phyloP scores from a whole-genome alignment of 2,113 vertebrate species.

The Anolis sagrei region DNA sequence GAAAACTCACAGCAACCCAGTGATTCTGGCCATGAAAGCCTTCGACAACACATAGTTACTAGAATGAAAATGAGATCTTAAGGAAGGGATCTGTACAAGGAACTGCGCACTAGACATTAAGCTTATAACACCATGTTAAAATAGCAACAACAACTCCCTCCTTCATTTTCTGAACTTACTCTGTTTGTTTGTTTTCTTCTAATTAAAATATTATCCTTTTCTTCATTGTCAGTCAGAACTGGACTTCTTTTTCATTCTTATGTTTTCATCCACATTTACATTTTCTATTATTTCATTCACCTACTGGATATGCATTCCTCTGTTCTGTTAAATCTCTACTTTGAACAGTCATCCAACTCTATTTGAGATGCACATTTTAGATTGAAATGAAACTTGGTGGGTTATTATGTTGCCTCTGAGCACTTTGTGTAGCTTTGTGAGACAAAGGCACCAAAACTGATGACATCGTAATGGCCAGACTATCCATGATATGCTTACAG shows the following conservation, averaged over 20 bases:
- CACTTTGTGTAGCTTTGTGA: slow-evolving; percentile 45
- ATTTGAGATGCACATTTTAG: slow-evolving; percentile 8
- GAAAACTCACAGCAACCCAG: no score
- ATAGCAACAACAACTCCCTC: no score
- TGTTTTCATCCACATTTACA: not conserved
- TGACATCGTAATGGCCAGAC: slow-evolving; percentile 3
- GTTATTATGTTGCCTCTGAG: slow-evolving; percentile 34
- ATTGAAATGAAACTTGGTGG: slow-evolving; percentile 18
- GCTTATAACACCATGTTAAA: not conserved
- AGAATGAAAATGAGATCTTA: not conserved
- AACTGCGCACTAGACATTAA: not conserved
- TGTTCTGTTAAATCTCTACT: slow-evolving; percentile 1
- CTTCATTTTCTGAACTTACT: not conserved
- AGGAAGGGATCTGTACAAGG: not conserved
- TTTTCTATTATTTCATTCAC: not conserved
- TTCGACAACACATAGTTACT: no score
- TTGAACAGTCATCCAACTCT: not conserved
- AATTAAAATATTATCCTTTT: not conserved
- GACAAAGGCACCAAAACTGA: slow-evolving; percentile 24
- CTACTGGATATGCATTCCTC: not conserved
- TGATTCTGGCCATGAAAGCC: no score
- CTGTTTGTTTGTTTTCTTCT: not conserved
- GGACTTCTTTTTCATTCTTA: not conserved
- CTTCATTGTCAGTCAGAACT: not conserved
- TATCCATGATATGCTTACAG: not conserved